Conservation (phyloP, 2,888 invertebrate species). For the Euzetes globulus region DNA sequence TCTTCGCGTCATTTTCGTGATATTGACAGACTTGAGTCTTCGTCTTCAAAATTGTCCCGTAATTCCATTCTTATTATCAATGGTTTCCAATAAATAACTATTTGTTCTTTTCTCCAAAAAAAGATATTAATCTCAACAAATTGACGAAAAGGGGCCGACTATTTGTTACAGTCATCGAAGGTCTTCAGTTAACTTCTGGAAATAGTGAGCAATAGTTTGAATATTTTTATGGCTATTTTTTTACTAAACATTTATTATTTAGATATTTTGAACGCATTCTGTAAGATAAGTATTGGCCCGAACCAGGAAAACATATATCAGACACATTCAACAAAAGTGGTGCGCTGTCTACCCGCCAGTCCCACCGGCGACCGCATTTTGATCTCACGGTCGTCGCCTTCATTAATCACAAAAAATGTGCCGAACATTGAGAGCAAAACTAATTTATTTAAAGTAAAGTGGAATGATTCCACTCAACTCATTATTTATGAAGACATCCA, state of each 20-base stretch:
- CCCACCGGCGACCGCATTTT: neutral
- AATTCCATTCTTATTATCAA: neutral
- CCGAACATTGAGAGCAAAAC: neutral
- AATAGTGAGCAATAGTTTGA: conserved; percentile 27
- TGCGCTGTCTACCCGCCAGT: neutral
- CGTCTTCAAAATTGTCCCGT: neutral
- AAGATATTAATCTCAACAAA: neutral
- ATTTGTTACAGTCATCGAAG: conserved; percentile 33
- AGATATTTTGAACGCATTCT: conserved; percentile 34
- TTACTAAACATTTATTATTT: neutral
- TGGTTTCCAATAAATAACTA: neutral
- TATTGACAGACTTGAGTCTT: conserved; percentile 11
- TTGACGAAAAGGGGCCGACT: conserved; percentile 11
- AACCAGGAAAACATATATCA: neutral
- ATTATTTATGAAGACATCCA: neutral
- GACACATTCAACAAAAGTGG: neutral
- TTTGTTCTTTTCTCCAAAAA: too few relatives aligned
- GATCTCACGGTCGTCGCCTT: neutral
- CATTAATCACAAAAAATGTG: neutral
- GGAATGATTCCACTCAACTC: conserved; percentile 18
- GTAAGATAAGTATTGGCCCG: conserved; percentile 28
- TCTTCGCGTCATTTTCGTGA: conserved; percentile 27
- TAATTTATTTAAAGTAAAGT: conserved; percentile 1
- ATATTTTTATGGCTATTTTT: neutral
- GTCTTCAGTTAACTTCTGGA: conserved; percentile 29